Percentiles rank a stretch among this genome's conserved stretches.
Conservation (phyloP, 2,113 vertebrate species). For the Pygoscelis adeliae region DNA sequence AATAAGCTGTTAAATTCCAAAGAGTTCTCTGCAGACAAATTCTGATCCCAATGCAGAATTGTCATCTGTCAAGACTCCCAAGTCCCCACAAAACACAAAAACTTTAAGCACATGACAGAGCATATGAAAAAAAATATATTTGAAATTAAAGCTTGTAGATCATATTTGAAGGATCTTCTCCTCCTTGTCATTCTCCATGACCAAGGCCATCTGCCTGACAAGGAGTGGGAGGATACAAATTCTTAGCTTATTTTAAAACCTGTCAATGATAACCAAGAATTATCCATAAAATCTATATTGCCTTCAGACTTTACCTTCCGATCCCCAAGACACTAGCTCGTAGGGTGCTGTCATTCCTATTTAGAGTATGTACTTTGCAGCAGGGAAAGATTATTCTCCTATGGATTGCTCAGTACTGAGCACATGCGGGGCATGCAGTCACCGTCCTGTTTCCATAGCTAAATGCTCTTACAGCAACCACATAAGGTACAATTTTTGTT, state of each 20-base stretch:
- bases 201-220: constrained; percentile 31
- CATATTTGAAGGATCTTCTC: constrained; percentile 23
- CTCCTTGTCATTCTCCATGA: constrained; percentile 4
- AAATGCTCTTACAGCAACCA: background rate
- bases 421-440: accelerated
- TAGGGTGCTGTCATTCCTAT: background rate
- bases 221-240: constrained; percentile 29
- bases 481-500: accelerated
- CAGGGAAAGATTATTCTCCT: background rate
- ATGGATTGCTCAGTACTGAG: accelerated
- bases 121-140: background rate
- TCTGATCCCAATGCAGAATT: background rate
- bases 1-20: background rate
- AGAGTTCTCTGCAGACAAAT: background rate
- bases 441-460: background rate
- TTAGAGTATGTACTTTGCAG: accelerated
- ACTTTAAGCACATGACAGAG: background rate
- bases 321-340: background rate
- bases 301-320: background rate
- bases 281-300: background rate
- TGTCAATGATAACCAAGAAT: background rate
- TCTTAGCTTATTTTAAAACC: background rate
- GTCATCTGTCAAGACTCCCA: background rate
- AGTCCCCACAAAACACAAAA: background rate
- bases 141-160: constrained; percentile 20